A percentile compares a stretch with the other conserved stretches of the same genome.
Evolutionary conservation across 2,797 vertebrate genomes (phyloP).

Genomic region (Tauraco hartlaubi): DNA sequence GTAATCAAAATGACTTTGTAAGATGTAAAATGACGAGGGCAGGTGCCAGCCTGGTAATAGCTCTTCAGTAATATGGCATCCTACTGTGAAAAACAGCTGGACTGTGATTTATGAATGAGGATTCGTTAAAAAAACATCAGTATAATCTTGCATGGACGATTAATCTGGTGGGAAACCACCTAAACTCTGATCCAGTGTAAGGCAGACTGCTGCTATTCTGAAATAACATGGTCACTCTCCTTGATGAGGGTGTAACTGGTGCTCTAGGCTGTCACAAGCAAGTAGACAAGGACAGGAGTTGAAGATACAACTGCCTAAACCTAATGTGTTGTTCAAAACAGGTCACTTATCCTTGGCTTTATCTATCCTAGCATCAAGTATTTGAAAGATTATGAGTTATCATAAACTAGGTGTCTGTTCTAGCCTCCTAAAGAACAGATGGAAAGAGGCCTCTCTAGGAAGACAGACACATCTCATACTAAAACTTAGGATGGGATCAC

Average conservation of each 20-base stretch:
- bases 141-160: neutral
- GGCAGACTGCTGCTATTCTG: neutral
- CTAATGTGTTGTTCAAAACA: neutral
- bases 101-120: slow-evolving; percentile 61
- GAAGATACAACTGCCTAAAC: neutral
- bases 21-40: slow-evolving; percentile 9
- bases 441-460: neutral
- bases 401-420: neutral
- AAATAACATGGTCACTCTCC: neutral
- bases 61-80: neutral
- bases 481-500: neutral
- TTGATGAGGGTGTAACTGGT: neutral
- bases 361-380: neutral
- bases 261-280: neutral
- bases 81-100: slow-evolving; percentile 33
- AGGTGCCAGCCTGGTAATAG: neutral
- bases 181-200: neutral
- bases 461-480: neutral
- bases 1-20: slow-evolving; percentile 17
- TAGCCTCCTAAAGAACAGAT: neutral
- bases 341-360: neutral
- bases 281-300: neutral
- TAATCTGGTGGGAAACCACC: neutral
- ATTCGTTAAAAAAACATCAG: slow-evolving; percentile 21
- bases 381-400: neutral